These are phyloP conservation scores for Maconellicoccus hirsutus DNA, from an alignment of 1,140 invertebrate genomes.

Conservation along the genomic window DNA sequence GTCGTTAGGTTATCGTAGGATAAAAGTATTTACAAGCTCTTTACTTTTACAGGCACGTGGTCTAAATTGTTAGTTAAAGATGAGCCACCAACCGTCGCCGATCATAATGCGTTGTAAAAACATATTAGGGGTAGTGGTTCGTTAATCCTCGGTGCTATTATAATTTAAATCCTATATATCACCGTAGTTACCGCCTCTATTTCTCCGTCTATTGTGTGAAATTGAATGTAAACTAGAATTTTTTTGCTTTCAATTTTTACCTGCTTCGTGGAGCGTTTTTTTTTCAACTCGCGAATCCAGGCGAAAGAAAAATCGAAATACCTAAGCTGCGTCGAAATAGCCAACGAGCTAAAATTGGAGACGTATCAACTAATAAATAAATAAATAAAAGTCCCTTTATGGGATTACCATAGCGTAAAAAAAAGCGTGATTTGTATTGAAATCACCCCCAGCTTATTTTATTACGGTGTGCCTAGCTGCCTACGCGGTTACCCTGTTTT, in stretches of 20 bases:
- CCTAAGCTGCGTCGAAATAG: too few species aligned
- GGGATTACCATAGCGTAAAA: not conserved
- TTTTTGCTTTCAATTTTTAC: too few species aligned
- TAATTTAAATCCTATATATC: not conserved
- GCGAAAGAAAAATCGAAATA: too few species aligned
- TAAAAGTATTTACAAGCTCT: slow-evolving; percentile 22
- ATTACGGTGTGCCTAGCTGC: not conserved
- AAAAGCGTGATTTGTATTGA: slow-evolving; percentile 9
- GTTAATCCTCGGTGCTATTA: not conserved
- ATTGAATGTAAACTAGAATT: too few species aligned
- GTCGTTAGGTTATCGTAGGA: slow-evolving; percentile 12
- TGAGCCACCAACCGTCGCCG: not conserved
- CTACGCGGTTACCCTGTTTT: not conserved
- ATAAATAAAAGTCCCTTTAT: not conserved
- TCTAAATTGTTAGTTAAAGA: slow-evolving; percentile 14
- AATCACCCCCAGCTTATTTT: slow-evolving; percentile 6
- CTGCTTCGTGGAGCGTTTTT: too few species aligned
- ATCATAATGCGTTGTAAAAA: slow-evolving; percentile 21
- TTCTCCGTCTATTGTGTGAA: too few species aligned
- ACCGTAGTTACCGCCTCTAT: not conserved
- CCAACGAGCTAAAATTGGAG: not conserved
- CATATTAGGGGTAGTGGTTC: not conserved
- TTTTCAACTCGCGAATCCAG: too few species aligned
- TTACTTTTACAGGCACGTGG: slow-evolving; percentile 12
- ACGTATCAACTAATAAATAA: not conserved